Percentiles rank a stretch among this genome's conserved stretches.
Conservation (phyloP, 1,140 invertebrate genomes). For the Euwallacea fornicatus region DNA sequence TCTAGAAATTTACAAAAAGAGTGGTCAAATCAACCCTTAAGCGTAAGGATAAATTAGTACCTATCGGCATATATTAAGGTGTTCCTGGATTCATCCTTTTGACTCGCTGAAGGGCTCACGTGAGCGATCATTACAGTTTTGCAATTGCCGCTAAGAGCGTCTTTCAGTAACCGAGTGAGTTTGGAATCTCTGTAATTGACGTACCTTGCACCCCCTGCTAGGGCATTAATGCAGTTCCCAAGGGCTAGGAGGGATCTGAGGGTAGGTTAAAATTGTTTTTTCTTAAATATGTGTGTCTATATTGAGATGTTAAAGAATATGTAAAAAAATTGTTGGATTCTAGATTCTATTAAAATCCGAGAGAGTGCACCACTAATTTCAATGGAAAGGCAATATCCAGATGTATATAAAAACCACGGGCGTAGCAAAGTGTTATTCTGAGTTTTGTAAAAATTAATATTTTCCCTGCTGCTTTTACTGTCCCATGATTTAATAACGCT, state of each 20-base stretch:
- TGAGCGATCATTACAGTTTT: conserved; percentile 96
- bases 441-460: too few species aligned
- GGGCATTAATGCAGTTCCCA: conserved; percentile 93
- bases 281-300: background rate
- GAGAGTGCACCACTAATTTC: too few species aligned
- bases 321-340: background rate
- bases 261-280: background rate
- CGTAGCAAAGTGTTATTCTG: too few species aligned
- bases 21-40: background rate
- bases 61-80: conserved; percentile 90
- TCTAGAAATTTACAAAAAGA: conserved; percentile 49
- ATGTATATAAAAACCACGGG: too few species aligned
- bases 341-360: too few species aligned
- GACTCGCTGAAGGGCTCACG: conserved; percentile 75
- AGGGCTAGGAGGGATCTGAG: conserved; percentile 63
- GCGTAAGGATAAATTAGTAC: background rate
- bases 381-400: too few species aligned
- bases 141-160: conserved; percentile 90
- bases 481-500: too few species aligned
- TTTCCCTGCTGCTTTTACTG: too few species aligned
- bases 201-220: conserved; percentile 81
- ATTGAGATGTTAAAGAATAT: background rate
- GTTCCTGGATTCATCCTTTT: conserved; percentile 82
- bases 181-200: conserved; percentile 96
- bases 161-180: conserved; percentile 79